These are phyloP conservation scores for Pseudomyrmex dendroicus DNA, from an alignment of 1,140 invertebrate genomes.

Conservation along the genomic window DNA sequence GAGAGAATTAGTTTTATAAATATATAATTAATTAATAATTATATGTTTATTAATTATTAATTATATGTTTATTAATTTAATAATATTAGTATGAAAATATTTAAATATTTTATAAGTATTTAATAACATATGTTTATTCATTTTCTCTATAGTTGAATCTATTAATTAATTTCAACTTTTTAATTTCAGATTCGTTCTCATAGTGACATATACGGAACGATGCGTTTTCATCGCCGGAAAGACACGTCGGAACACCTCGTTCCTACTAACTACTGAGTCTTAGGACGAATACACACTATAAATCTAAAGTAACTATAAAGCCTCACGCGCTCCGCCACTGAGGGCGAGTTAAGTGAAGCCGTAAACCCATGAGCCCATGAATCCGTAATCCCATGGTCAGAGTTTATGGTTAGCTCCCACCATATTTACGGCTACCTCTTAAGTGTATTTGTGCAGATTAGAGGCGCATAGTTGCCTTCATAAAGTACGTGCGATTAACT, in stretches of 20 bases:
- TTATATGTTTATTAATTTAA: not conserved
- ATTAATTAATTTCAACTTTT: too few species aligned
- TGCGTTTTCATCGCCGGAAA: conserved; percentile 1
- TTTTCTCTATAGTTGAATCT: too few species aligned
- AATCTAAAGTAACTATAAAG: conserved; percentile 57
- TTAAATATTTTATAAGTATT: too few species aligned
- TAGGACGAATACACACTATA: conserved; percentile 60
- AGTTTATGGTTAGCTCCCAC: conserved; percentile 58
- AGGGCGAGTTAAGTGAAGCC: conserved; percentile 49
- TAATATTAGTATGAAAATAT: too few species aligned
- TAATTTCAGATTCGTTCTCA: too few species aligned
- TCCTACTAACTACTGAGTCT: conserved; percentile 54
- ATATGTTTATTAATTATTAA: not conserved
- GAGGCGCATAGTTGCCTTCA: conserved; percentile 53
- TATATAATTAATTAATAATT: not conserved
- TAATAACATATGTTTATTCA: too few species aligned
- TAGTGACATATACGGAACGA: too few species aligned
- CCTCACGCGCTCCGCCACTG: conserved; percentile 41
- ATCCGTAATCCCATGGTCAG: conserved; percentile 63
- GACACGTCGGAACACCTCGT: conserved; percentile 36
- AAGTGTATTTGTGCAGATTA: conserved; percentile 64
- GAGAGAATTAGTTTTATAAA: not conserved
- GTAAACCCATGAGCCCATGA: conserved; percentile 62
- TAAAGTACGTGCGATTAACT: conserved; percentile 58
- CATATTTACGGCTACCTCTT: conserved; percentile 58